These are phyloP conservation scores for Microplitis deprimator DNA, from an alignment of 2,888 invertebrate species.

Conservation along the genomic window DNA sequence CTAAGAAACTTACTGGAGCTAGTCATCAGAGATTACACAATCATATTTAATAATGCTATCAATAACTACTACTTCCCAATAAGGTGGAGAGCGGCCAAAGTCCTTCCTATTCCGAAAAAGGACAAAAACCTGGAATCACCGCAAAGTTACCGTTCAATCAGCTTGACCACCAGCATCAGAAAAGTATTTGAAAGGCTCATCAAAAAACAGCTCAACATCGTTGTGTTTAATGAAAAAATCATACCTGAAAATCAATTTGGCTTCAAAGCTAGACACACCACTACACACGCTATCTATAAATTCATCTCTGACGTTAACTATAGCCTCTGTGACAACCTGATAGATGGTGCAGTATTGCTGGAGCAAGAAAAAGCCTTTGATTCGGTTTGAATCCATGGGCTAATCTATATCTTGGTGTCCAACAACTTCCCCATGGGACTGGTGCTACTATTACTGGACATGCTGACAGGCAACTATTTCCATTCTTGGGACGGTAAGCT, in stretches of 20 bases:
- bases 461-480: constrained; percentile 28
- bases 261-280: constrained; percentile 42
- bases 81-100: constrained; percentile 44
- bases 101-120: constrained; percentile 44
- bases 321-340: background rate
- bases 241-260: constrained; percentile 47
- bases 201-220: background rate
- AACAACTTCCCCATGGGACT: constrained; percentile 26
- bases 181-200: constrained; percentile 44
- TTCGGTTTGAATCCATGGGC: constrained; percentile 31
- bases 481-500: background rate
- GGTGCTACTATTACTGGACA: constrained; percentile 26
- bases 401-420: constrained; percentile 24
- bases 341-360: constrained; percentile 30
- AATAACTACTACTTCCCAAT: constrained; percentile 33
- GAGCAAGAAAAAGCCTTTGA: constrained; percentile 41
- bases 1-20: constrained; percentile 37
- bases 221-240: constrained; percentile 1
- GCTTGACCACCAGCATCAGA: constrained; percentile 39
- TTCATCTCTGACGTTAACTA: constrained; percentile 27
- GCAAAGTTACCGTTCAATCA: constrained; percentile 48
- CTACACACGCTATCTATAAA: constrained; percentile 44
- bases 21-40: constrained; percentile 36
- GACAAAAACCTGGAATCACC: constrained; percentile 39
- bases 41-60: constrained; percentile 31